Base-by-base conservation (phyloP, 2,113 vertebrate species). In the Macrotis lagotis region DNA sequence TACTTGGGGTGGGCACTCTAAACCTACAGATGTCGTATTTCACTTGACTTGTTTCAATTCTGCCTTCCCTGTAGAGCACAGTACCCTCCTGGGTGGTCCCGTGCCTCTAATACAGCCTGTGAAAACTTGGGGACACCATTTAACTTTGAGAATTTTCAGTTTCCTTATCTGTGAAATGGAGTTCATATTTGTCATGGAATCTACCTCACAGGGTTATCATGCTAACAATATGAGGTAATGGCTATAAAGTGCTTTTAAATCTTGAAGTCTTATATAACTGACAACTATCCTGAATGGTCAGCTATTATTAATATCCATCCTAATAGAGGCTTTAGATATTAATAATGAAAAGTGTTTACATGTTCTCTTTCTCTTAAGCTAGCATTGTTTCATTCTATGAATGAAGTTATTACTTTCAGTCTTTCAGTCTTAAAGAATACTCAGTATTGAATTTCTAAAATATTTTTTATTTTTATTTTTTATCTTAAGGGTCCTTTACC, bases 331-430 rank as follows among this genome's bases (percentile, higher is more conserved):
- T 48, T 59, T 90, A 47, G 59, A 90, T 19, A 91, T 92, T 91
- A 50, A 59, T 92, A 91, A 74, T 59, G 88, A 94, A 66, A 48
- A 93, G 83, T 31, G 25, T 51, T 92, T 92, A 28, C 49, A 16
- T 88, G 8, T 51, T 26, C 26, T 48, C 26, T 93, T 52, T 51
- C 59, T 89, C 51, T 92, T 53, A 49, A 89, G 59, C 88, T 88
- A 92, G 44, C 95, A 66, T 88, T 59, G 44, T 94, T 94, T 88
- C 66, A 95, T 89, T 88, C n/a, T 44, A 90, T 91, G 52, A 90
- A 44, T 50, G 37, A 96, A 51, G 50, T 89, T 52, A 12, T 89
- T 52, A 12, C 25, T 83, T 74, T 83, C 92, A 93, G 83, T 37
- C 1, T 0, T 44, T 51, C 51, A 0, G 0, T 89, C 91, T 44